phyloP scores from a whole-genome alignment of 2,888 invertebrate species.

The Diploptera punctata region DNA sequence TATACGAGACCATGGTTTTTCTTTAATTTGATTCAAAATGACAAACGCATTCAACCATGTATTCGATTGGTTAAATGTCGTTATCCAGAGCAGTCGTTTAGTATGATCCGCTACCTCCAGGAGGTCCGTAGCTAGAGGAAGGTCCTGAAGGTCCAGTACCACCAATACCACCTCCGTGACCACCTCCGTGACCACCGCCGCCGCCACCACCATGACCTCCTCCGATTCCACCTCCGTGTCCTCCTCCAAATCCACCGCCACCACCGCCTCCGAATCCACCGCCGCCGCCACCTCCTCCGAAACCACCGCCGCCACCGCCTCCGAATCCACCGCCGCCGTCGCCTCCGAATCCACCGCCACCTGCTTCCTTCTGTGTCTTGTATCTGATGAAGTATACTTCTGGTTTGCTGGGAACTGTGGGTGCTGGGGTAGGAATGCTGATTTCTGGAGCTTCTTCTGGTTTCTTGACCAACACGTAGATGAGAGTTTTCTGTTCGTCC shows the following conservation, averaged over 20 bases:
- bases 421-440: constrained; percentile 74
- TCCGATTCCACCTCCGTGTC: constrained; percentile 44
- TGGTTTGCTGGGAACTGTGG: constrained; percentile 86
- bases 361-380: constrained; percentile 66
- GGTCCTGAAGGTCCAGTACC: constrained; percentile 41
- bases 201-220: constrained; percentile 44
- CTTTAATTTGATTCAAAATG: not conserved
- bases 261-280: constrained; percentile 46
- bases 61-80: constrained; percentile 30
- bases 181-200: constrained; percentile 44
- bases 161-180: constrained; percentile 42
- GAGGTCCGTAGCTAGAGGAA: constrained; percentile 34
- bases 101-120: constrained; percentile 44
- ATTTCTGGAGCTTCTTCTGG: constrained; percentile 86
- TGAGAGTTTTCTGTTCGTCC: constrained; percentile 82
- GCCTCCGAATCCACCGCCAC: constrained; percentile 53
- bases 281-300: constrained; percentile 47
- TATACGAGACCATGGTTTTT: too few species aligned
- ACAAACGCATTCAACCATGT: not conserved
- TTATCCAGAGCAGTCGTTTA: constrained; percentile 25
- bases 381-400: constrained; percentile 91
- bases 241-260: constrained; percentile 37
- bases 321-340: constrained; percentile 54
- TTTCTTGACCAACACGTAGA: constrained; percentile 88
- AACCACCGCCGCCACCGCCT: too few species aligned